Base-by-base conservation (phyloP, 1,140 invertebrate species). In the Parapsyche elsis region DNA sequence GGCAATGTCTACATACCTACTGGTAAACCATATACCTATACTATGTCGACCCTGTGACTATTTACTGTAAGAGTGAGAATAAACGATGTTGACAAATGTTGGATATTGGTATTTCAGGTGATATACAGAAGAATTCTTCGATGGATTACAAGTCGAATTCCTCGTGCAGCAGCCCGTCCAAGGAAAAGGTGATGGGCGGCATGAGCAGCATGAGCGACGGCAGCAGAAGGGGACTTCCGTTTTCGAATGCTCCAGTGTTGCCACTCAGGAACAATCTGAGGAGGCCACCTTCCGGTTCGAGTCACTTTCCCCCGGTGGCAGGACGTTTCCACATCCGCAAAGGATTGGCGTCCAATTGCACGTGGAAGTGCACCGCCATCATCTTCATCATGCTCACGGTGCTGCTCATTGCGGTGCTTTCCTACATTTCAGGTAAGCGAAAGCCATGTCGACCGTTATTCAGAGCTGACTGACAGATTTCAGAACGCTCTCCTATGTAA, bases 1-100 rank as follows among this genome's bases (percentile, higher is more conserved):
- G 96, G 95, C 85, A 96, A 95, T 90, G 95, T 97, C 86, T 97
- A 96, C 90, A 95, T 97, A 92, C 95, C 95, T 88, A 93, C 94
- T 90, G 94, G 94, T 93, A 90, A 90, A 70, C 16, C 10, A 5
- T 14, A 5, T 16, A 53, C 10, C 49, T 4, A 14, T 46, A 7
- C 12, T 46, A 46, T 19, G 59, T 23, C n/a, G n/a, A n/a, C n/a
- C n/a, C n/a, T n/a, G n/a, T n/a, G n/a, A n/a, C n/a, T n/a, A 23
- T 19, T 64, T 64, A 19, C 5, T 64, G 5, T 64, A 5, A 64
- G 9, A 64, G 5, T 23, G 16, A 23, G n/a, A 9, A 23, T 16
- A 16, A 38, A 7, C 30, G 7, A 4, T 23, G 5, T 16, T 30
- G 1, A 14, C 16, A 9, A 30, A 38, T 24, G 21, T 71, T 76